A percentile compares a stretch with the other conserved stretches of the same genome.
Conservation (phyloP, 1,140 invertebrate genomes). For the Drosophila azteca region DNA sequence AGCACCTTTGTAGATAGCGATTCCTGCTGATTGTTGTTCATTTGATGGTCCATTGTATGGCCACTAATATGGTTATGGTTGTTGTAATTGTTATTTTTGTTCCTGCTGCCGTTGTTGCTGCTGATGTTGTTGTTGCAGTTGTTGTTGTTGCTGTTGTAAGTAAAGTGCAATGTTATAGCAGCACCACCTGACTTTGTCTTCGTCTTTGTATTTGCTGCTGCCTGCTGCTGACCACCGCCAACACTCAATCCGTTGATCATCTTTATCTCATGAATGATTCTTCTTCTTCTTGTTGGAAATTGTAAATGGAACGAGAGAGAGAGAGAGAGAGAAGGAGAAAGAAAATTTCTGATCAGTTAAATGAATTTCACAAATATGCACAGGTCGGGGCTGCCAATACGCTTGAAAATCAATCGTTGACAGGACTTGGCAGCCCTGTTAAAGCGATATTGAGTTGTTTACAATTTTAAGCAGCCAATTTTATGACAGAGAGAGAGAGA, state of each 20-base stretch:
- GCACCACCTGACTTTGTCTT: conserved; percentile 48
- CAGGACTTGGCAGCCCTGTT: conserved; percentile 62
- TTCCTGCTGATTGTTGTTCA: conserved; percentile 28
- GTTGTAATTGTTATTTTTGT: conserved; percentile 13
- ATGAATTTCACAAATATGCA: conserved; percentile 71
- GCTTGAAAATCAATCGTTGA: conserved; percentile 36
- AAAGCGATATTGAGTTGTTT: conserved; percentile 60
- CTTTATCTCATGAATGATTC: conserved; percentile 18
- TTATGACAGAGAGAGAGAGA: conserved; percentile 22
- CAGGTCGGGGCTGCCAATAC: conserved; percentile 57
- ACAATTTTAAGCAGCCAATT: conserved; percentile 62
- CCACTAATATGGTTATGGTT: conserved; percentile 23
- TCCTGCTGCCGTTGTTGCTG: conserved; percentile 8
- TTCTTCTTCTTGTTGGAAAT: conserved; percentile 26
- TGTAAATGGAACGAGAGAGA: conserved; percentile 36
- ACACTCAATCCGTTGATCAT: conserved; percentile 69
- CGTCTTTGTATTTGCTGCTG: conserved; percentile 23
- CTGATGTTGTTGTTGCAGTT: conserved; percentile 18
- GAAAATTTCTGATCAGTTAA: conserved; percentile 10
- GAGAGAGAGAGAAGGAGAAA: conserved; percentile 33
- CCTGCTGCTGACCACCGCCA: conserved; percentile 45
- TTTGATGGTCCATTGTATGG: conserved; percentile 40
- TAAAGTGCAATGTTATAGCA: conserved; percentile 65
- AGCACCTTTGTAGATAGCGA: conserved; percentile 28
- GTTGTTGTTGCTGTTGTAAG: conserved; percentile 46